These are phyloP conservation scores for Lasioglossum lativentre DNA, from an alignment of 2,888 invertebrate species.

Conservation along the genomic window DNA sequence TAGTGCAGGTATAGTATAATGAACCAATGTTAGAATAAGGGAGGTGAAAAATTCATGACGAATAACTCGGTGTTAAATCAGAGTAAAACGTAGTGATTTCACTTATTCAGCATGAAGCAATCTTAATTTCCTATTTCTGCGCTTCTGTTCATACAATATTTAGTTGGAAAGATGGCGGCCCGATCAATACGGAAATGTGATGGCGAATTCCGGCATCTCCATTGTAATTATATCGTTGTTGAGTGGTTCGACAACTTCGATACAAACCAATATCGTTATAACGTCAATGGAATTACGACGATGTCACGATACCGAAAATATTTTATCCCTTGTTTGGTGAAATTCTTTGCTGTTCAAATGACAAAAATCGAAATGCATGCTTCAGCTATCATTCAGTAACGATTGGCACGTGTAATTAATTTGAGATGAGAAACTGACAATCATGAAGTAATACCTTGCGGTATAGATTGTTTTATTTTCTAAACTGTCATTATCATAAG, in stretches of 20 bases:
- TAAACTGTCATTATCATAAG: background rate
- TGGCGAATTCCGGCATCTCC: background rate
- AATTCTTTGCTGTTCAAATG: background rate
- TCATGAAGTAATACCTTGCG: background rate
- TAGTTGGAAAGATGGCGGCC: slow-evolving; percentile 1
- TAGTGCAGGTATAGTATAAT: background rate
- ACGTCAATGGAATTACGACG: background rate
- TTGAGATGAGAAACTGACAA: background rate
- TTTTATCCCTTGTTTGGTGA: background rate
- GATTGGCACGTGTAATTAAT: background rate
- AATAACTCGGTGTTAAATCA: background rate
- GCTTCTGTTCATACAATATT: background rate
- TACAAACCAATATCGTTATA: background rate
- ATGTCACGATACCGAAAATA: background rate
- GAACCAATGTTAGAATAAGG: background rate
- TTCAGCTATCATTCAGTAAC: background rate
- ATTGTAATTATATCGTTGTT: background rate
- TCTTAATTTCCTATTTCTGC: background rate
- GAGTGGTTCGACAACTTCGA: background rate
- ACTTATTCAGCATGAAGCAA: background rate
- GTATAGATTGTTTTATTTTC: background rate
- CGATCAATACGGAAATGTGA: background rate
- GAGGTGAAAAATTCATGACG: background rate
- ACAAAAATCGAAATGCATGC: background rate
- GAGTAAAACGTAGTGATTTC: background rate